Evolutionary conservation across 2,113 vertebrate genomes (phyloP), one percentile per base, ranked within the genome.

Genomic region (Varanus komodoensis): DNA sequence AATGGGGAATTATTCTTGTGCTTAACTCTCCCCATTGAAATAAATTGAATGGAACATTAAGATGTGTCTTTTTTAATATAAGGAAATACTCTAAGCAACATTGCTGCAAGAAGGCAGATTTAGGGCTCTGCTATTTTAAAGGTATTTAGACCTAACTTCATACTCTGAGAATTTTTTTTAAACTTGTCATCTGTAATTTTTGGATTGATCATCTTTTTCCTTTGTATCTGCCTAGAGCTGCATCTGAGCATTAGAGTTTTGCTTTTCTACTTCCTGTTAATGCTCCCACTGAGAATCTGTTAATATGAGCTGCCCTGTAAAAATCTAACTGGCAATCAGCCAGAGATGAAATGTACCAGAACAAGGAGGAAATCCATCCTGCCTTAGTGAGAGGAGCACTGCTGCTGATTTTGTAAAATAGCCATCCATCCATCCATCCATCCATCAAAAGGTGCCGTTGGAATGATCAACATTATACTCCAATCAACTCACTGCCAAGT

Each of bases 111-210:
- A 79, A 50, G 57, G 38, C 38, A 78, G 67, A 77, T 19, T 38
- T 90, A 52, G 84, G 89, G 90, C 89, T 92, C 1, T 88, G 0
- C 69, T 93, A 4, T 91, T 94, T 92, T 91, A 82, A 92, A 87
- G 82, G 87, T 89, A n/a, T 73, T 29, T 83, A 79, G 69, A 19
- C 80, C 64, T 90, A 86, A 21, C 44, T 82, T 93, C 81, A 80
- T 93, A 82, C 38, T 86, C 88, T 75, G 86, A 92, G 87, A 89
- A 79, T 87, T 54, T 64, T 81, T 91, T 38, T 87, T 93, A 44
- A 44, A 52, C 50, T 9, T 91, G 84, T 21, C 75, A 89, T 80
- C 80, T 32, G 19, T 92, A 89, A 94, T 92, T n/a, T 11, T 89
- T 80, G 87, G 87, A 91, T 89, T 17, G 57, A 93, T 92, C 25